Conservation (phyloP, 2,113 vertebrate genomes). For the Syngnathus floridae region DNA sequence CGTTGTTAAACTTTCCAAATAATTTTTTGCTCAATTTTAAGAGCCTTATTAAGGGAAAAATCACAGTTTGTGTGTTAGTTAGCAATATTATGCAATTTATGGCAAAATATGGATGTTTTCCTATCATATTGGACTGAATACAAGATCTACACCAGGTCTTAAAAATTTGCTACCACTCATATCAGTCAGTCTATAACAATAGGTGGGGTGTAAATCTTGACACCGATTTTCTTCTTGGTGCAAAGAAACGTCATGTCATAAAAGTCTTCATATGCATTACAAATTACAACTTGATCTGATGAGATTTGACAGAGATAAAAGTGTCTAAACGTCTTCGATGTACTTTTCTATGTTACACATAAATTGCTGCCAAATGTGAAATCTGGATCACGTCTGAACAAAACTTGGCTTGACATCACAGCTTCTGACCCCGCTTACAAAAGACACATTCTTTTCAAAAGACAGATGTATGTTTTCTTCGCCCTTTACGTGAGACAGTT, state of each 20-base stretch:
- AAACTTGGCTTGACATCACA: conserved; percentile 1
- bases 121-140: too few relatives aligned
- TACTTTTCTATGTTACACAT: neutral
- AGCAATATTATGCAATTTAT: neutral
- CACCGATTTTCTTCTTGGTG: neutral
- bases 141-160: neutral
- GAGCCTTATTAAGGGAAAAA: neutral
- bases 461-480: neutral
- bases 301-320: neutral
- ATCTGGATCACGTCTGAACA: neutral
- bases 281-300: conserved; percentile 2
- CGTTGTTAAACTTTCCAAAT: neutral
- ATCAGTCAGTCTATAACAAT: neutral
- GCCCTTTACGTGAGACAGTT: neutral
- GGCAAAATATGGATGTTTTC: too few relatives aligned
- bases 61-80: neutral
- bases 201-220: neutral
- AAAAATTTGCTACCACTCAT: neutral
- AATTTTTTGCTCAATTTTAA: neutral
- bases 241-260: neutral
- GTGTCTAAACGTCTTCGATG: neutral
- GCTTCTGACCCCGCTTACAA: neutral
- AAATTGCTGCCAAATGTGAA: conserved; percentile 8
- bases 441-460: neutral
- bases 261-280: neutral